Evolutionary conservation across 2,113 vertebrate species (phyloP), one percentile per base, ranked within the genome.

Genomic region (Lipotes vexillifer): DNA sequence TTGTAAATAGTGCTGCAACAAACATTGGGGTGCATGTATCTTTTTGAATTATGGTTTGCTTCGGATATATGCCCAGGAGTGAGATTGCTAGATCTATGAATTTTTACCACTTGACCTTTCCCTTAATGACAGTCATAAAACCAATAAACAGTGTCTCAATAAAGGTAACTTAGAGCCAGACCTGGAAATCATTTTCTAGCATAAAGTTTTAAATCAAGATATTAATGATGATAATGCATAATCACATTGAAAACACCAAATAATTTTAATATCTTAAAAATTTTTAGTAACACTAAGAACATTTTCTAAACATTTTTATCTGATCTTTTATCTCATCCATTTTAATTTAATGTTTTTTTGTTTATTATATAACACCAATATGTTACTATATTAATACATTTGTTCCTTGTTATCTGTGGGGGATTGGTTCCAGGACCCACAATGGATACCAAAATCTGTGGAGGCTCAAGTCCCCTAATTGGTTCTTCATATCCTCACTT

Each of bases 81-180:
- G 55, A 6, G 55, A 21, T 57, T 57, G 55, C 25, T 61, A 27
- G 25, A 61, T 61, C 9, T 61, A 80, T 49, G 18, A 81, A 75
- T 92, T 88, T 96, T 88, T 94, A 69, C 12, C 38, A 85, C n/a
- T 94, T 96, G 69, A 90, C 27, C 94, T 84, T 90, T 80, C 10
- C 25, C 87, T 49, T 33, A 81, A 93, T 72, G 15, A 80, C 0
- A 90, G 14, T 81, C 63, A 38, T 94, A 90, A 88, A 90, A 59
- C 8, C 20, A 49, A 80, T 61, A 89, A 91, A 55, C 65, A 93
- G 1, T 46, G 17, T 90, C 20, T 96, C 46, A 77, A 72, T 72
- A 88, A 90, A 93, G 11, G 81, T 31, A 74, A 71, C 2, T 90
- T 61, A 90, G 41, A 81, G 57, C 2, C 36, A 88, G 33, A 88